Percentiles rank a stretch among this genome's conserved stretches.
phyloP scores from a whole-genome alignment of 1,140 invertebrate species.

The Phocides pigmalion region DNA sequence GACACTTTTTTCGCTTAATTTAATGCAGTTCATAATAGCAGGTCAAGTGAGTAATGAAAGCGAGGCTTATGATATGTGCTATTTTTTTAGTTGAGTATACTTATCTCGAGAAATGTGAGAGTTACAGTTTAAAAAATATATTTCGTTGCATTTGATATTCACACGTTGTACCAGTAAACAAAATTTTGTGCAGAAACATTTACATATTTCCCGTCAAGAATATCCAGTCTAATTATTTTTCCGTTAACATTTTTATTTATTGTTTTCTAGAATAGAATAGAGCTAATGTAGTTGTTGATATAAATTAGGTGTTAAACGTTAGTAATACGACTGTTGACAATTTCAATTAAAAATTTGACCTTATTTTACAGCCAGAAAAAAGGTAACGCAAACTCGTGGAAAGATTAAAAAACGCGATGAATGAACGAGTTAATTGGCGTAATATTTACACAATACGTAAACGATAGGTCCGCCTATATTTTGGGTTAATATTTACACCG shows the following conservation, averaged over 20 bases:
- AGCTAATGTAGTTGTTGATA: too few species aligned
- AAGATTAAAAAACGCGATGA: not conserved
- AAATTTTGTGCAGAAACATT: too few species aligned
- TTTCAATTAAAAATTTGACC: not conserved
- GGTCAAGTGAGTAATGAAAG: slow-evolving; percentile 33
- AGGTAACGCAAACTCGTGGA: not conserved
- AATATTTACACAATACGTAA: not conserved
- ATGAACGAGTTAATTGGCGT: not conserved
- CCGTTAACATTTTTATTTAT: too few species aligned
- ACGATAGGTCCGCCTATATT: not conserved
- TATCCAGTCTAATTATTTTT: too few species aligned
- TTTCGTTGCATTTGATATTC: not conserved
- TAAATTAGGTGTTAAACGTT: too few species aligned
- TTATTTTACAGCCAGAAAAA: not conserved
- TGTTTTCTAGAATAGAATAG: too few species aligned
- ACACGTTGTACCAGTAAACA: too few species aligned
- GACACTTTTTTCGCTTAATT: slow-evolving; percentile 35
- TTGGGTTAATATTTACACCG: not conserved
- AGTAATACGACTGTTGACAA: too few species aligned
- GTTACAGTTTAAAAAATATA: not conserved
- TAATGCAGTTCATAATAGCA: slow-evolving; percentile 29
- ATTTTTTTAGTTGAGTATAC: slow-evolving; percentile 24
- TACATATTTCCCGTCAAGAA: too few species aligned
- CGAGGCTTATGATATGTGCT: slow-evolving; percentile 24
- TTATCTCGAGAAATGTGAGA: slow-evolving; percentile 12